phyloP scores from a whole-genome alignment of 1,140 invertebrate species.

The Pachyrhynchus sulphureomaculatus region DNA sequence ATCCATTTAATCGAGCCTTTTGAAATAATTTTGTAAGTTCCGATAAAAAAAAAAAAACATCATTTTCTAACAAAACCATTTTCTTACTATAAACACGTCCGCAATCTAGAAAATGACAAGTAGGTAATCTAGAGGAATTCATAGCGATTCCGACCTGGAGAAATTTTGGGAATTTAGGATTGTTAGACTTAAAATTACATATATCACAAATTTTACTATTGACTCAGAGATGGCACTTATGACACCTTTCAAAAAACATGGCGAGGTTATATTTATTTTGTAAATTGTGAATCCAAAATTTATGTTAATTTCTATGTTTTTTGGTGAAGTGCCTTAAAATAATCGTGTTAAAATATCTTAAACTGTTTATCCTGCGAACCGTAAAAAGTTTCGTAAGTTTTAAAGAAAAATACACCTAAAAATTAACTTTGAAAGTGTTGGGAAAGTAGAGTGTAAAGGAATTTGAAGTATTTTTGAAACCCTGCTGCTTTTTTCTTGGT shows the following conservation, averaged over 20 bases:
- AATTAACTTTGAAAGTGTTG: constrained; percentile 13
- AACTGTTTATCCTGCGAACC: background rate
- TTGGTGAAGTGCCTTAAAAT: constrained; percentile 14
- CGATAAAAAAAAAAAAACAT: constrained; percentile 63
- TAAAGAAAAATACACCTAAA: background rate
- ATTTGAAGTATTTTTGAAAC: constrained; percentile 22
- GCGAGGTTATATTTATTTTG: constrained; percentile 39
- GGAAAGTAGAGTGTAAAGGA: constrained; percentile 2
- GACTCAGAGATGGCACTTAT: constrained; percentile 32
- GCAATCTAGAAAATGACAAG: no score
- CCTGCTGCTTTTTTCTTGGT: background rate
- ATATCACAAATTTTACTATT: no score
- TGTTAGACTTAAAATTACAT: no score
- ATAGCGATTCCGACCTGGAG: no score
- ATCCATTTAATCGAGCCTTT: constrained; percentile 62
- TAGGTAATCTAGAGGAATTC: no score
- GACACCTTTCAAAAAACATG: constrained; percentile 36
- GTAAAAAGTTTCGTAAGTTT: background rate
- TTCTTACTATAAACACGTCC: no score
- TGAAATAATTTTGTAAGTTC: constrained; percentile 69
- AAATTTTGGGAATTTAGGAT: no score
- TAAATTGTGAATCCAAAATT: constrained; percentile 21
- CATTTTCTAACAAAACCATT: no score
- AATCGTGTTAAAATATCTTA: background rate
- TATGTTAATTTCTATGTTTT: constrained; percentile 16